Base-by-base conservation (phyloP, 2,888 invertebrate species). In the Pogonocherus hispidulus region DNA sequence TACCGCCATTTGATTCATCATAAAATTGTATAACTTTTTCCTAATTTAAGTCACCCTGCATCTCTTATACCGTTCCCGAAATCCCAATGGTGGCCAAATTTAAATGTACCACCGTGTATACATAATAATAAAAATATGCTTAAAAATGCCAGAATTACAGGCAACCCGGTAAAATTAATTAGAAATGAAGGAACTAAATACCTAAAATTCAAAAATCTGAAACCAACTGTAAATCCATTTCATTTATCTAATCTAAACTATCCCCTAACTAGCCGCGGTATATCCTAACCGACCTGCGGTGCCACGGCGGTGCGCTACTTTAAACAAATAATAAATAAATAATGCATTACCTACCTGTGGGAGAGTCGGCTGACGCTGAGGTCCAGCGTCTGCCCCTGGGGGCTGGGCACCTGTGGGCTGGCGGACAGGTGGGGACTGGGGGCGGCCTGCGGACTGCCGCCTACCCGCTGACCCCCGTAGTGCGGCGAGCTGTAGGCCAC, bases 361-460 rank as follows among this genome's bases (percentile, higher is more conserved):
- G 92, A 91, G 86, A 94, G 90, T 86, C 94, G 90, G 86, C 93
- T 94, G 80, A 95, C 94, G 86, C 94, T 94, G 85, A 95, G 91
- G 88, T 95, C 95, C 85, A 95, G 89, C 80, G 95, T 95, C 86
- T 95, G 95, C 80, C 95, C 95, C 88, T 95, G 95, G 73, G 95
- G 95, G 88, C 94, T 95, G 82, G 95, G 94, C 87, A 94, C 94
- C 89, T 94, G 94, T 75, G 94, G 94, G 87, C 94, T 94, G 82
- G 94, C 92, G 76, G 94, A 91, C 79, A 92, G 90, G 83, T 92
- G 92, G 74, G 95, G 95, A 86, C 94, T 94, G 75, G 94, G 92
- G 77, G 94, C 94, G 69, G 94, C 94, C 86, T 93, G 94, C 76
- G 94, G 94, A 86, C 94, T 94, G 79, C 93, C 93, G 74, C 91